phyloP scores from a whole-genome alignment of 1,140 invertebrate genomes.

The Ceratitis capitata region DNA sequence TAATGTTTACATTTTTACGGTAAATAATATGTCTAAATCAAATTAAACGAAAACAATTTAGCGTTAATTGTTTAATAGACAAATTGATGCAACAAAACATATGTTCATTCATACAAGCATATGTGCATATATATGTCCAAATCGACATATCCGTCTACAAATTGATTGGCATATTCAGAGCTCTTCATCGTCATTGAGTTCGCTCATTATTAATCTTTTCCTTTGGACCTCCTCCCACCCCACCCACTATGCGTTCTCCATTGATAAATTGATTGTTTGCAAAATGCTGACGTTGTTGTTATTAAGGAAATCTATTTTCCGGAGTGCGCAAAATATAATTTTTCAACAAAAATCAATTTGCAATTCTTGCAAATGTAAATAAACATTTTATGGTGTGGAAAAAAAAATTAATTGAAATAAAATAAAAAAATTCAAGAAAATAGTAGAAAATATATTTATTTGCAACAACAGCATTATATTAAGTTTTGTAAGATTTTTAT shows the following conservation, averaged over 20 bases:
- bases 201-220: not conserved
- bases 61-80: not conserved
- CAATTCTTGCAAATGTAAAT: not conserved
- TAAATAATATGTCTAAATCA: not conserved
- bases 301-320: constrained; percentile 1
- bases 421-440: too few species aligned
- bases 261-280: not conserved
- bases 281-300: not conserved
- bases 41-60: not conserved
- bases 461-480: too few species aligned
- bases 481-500: too few species aligned
- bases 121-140: not conserved
- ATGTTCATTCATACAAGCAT: not conserved
- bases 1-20: not conserved
- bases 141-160: not conserved
- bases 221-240: not conserved
- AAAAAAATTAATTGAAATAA: too few species aligned
- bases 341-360: not conserved
- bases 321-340: not conserved
- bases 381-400: too few species aligned
- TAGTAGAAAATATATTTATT: too few species aligned
- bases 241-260: not conserved
- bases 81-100: not conserved
- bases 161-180: too few species aligned
- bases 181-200: not conserved